phyloP scores from a whole-genome alignment of 2,113 vertebrate species.

The Halichoeres trimaculatus region DNA sequence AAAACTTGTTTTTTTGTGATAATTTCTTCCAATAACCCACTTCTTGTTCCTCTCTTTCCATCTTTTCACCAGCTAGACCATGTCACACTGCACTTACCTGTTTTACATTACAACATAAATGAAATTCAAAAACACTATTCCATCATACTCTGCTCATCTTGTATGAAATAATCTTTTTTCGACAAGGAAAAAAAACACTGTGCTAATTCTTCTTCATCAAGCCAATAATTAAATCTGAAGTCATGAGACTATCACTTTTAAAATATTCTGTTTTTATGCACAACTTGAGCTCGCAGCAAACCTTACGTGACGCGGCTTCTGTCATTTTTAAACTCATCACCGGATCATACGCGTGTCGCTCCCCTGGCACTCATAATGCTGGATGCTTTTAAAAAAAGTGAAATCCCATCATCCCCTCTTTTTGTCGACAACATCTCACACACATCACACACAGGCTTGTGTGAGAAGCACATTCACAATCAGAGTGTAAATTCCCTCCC shows the following conservation, averaged over 20 bases:
- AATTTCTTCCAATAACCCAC: too few species aligned
- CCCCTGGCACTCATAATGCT: neutral
- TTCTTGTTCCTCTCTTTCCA: too few species aligned
- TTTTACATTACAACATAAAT: too few species aligned
- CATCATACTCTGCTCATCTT: too few species aligned
- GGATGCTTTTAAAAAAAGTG: neutral
- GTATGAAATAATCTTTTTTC: too few species aligned
- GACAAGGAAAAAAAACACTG: neutral
- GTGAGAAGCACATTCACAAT: conserved; percentile 21
- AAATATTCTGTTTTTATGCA: neutral
- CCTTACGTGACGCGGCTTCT: neutral
- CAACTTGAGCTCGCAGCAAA: neutral
- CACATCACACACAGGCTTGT: neutral
- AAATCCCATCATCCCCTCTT: conserved; percentile 1
- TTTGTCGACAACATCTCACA: conserved; percentile 19
- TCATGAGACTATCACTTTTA: neutral
- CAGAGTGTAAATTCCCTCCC: conserved; percentile 31
- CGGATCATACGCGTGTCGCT: neutral
- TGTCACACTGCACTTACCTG: too few species aligned
- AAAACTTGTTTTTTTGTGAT: too few species aligned
- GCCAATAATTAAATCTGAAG: neutral
- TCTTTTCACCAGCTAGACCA: too few species aligned
- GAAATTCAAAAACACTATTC: too few species aligned
- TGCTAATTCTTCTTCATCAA: neutral
- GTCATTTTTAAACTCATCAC: neutral